Evolutionary conservation across 2,113 vertebrate genomes (phyloP).

Genomic region (Fukomys damarensis): DNA sequence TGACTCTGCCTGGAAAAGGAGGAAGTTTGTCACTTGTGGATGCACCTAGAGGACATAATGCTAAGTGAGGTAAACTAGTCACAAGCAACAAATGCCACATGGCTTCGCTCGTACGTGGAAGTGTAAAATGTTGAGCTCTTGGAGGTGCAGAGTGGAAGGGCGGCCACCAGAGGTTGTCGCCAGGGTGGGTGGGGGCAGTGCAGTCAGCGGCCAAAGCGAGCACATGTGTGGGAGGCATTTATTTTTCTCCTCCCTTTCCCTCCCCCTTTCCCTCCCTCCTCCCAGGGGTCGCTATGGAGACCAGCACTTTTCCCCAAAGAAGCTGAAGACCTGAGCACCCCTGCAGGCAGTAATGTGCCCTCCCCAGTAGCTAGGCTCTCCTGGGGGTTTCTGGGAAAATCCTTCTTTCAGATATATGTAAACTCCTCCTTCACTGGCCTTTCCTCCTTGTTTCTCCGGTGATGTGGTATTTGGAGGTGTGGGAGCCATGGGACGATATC

Average conservation of each 20-base stretch:
- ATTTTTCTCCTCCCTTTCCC: too few species aligned
- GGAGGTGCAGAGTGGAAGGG: too few species aligned
- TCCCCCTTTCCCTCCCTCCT: too few species aligned
- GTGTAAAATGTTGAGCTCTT: neutral
- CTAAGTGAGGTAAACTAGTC: neutral
- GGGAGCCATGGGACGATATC: neutral
- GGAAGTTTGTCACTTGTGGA: neutral
- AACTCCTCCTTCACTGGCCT: neutral
- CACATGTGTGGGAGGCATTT: too few species aligned
- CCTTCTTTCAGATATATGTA: neutral
- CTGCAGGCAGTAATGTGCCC: neutral
- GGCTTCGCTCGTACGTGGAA: neutral
- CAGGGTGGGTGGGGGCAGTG: too few species aligned
- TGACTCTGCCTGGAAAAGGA: neutral
- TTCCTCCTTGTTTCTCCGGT: neutral
- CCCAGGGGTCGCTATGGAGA: neutral
- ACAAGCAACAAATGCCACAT: neutral
- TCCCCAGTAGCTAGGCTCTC: neutral
- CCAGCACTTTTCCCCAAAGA: neutral
- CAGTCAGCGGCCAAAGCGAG: too few species aligned
- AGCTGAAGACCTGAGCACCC: neutral
- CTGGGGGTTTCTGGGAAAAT: neutral
- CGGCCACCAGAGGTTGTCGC: neutral
- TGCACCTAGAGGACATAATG: neutral
- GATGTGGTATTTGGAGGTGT: neutral